A percentile compares a stretch with the other conserved stretches of the same genome.
These are phyloP conservation scores for Sebastolobus altivelis DNA, from an alignment of 2,797 vertebrate genomes.

Conservation along the genomic window DNA sequence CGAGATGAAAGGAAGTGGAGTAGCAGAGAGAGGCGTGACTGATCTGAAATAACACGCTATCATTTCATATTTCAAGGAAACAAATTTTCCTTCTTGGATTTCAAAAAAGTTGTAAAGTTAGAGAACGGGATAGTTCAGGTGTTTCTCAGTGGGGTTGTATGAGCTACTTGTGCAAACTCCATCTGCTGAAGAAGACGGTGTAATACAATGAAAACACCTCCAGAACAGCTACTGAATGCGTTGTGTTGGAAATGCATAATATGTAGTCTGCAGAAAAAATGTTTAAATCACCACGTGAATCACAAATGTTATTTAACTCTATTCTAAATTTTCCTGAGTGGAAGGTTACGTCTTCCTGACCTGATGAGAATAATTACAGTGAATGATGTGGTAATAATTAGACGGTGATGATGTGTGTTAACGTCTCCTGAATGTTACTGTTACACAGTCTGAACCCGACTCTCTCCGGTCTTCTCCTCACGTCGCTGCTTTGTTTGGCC, in stretches of 20 bases:
- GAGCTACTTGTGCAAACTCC: no score
- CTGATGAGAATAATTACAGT: neutral
- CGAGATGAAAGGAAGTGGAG: constrained; percentile 43
- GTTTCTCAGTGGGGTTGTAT: no score
- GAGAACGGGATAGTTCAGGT: no score
- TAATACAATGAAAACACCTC: no score
- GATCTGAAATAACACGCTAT: neutral
- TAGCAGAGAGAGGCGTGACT: neutral
- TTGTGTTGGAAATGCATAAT: neutral
- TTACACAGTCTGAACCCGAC: constrained; percentile 18
- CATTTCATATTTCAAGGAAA: neutral
- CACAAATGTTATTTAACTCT: neutral
- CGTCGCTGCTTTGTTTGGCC: constrained; percentile 26
- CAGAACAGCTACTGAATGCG: neutral
- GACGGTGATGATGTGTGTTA: neutral
- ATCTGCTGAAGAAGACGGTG: no score
- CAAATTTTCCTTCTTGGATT: no score
- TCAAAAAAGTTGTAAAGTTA: no score
- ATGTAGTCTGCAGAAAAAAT: no score
- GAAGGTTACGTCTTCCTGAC: neutral
- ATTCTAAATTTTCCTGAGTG: neutral
- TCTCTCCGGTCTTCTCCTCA: neutral
- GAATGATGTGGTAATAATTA: neutral
- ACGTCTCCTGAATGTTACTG: constrained; percentile 1
- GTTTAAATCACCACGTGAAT: neutral